Evolutionary conservation across 2,797 vertebrate genomes (phyloP), one percentile per base, ranked within the genome.

Genomic region (Peromyscus aztecus): DNA sequence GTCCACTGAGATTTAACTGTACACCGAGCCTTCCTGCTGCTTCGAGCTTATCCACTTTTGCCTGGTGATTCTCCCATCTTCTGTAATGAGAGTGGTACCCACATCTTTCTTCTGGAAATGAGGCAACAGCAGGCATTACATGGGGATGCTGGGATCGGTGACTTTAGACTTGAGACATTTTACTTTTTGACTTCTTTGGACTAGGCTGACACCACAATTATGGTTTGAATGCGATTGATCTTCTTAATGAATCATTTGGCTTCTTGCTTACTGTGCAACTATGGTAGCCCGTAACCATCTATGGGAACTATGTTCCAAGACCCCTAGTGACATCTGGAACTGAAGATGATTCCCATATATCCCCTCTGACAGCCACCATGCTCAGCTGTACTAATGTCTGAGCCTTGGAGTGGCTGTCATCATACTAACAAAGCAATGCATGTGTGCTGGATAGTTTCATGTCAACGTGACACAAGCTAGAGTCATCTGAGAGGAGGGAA

Each of bases 121-220:
- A 87, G 43, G 63, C 81, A 83, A 37, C 46, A 40, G 43, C 1
- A 10, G 52, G 71, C 78, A 3, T 82, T 63, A n/a, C n/a, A 17
- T 37, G 49, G n/a, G 49, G 78, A n/a, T 31, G 24, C 31, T 19
- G 75, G 49, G 67, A 27, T 40, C 8, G 27, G 61, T 63, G 89
- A 16, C 73, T 92, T 93, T n/a, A 78, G 52, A 73, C 63, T 55
- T 88, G 49, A 52, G 59, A 67, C 24, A 63, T n/a, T 83, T 67
- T 65, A 43, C 34, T 27, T 73, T 84, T 76, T 49, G 63, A 77
- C 55, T 73, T 92, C 59, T 77, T 24, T 89, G 63, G 57, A 76
- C 0, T 27, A 63, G 52, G 90, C 37, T 81, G 37, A 52, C 16
- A 31, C 49, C 29, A 67, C 16, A 81, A 16, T 77, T 93, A 59